These are phyloP conservation scores for Ptychadena robeensis DNA, from an alignment of 2,797 vertebrate genomes.

Conservation along the genomic window DNA sequence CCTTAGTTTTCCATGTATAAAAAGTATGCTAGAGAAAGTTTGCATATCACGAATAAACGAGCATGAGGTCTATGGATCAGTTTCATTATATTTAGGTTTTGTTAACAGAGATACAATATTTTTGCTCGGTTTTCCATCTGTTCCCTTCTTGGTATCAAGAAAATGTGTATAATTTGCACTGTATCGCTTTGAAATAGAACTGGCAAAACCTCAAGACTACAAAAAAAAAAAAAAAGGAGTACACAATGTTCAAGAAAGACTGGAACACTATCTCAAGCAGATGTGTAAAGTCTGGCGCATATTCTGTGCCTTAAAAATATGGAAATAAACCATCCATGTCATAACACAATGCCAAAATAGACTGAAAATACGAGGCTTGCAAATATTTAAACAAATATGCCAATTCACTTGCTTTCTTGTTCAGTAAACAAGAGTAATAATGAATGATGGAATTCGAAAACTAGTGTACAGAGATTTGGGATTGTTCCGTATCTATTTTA, in stretches of 20 bases:
- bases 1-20: neutral
- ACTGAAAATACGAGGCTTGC: neutral
- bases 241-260: slow-evolving; percentile 30
- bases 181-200: slow-evolving; percentile 28
- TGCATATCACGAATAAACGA: neutral
- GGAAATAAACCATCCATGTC: slow-evolving; percentile 23
- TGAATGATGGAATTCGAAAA: neutral
- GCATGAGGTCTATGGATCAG: too few relatives aligned
- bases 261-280: slow-evolving; percentile 41
- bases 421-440: neutral
- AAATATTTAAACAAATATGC: slow-evolving; percentile 9
- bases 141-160: neutral
- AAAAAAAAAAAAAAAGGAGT: too few relatives aligned
- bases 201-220: slow-evolving; percentile 22
- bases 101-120: neutral
- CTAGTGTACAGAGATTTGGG: neutral
- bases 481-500: neutral
- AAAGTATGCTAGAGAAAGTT: neutral
- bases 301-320: slow-evolving; percentile 6
- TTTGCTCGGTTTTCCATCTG: neutral
- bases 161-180: slow-evolving; percentile 8
- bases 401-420: neutral
- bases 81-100: neutral
- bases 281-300: slow-evolving; percentile 41
- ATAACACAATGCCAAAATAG: slow-evolving; percentile 17